Percentiles rank a stretch among this genome's conserved stretches.
phyloP scores from a whole-genome alignment of 2,113 vertebrate genomes.

The Carollia perspicillata region DNA sequence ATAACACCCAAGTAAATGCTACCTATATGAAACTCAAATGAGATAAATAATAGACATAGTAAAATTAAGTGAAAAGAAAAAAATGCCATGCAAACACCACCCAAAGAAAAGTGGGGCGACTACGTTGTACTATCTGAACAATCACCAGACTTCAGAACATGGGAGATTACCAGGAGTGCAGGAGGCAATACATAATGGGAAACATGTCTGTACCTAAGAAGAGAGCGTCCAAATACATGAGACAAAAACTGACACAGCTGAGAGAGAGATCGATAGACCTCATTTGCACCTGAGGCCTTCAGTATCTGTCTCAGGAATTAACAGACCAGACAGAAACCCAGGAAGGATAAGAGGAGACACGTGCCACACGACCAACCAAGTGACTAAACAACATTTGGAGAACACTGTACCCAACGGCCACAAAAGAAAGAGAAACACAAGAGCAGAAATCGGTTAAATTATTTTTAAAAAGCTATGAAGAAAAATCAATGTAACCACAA shows the following conservation, averaged over 20 bases:
- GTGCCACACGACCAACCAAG: not conserved
- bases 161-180: not conserved
- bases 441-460: not conserved
- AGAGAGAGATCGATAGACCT: not conserved
- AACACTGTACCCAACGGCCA: not conserved
- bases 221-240: not conserved
- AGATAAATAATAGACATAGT: not conserved
- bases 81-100: not conserved
- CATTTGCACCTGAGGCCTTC: not conserved
- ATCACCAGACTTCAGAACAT: not conserved
- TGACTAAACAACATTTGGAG: not conserved
- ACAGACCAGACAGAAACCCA: not conserved
- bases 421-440: not conserved
- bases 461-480: not conserved
- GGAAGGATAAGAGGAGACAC: not conserved
- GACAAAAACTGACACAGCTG: not conserved
- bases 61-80: not conserved
- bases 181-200: not conserved
- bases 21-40: not conserved
- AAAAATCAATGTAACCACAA: not conserved
- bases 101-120: not conserved
- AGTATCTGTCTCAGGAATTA: not conserved
- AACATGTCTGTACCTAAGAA: not conserved
- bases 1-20: not conserved
- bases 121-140: not conserved